Evolutionary conservation across 2,888 invertebrate genomes (phyloP).

Genomic region (Cartodere bifasciata): DNA sequence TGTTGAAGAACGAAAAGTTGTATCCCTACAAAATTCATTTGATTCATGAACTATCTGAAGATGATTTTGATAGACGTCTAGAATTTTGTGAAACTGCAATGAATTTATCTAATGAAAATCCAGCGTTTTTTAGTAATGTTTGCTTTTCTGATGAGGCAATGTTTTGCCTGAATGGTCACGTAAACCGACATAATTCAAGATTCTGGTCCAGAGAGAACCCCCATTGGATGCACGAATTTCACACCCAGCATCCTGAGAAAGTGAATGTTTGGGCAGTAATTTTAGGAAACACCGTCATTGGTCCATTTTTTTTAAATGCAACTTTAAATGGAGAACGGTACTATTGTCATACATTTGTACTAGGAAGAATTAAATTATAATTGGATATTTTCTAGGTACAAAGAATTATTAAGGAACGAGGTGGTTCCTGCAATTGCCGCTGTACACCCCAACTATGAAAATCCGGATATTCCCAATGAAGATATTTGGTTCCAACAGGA

Average conservation of each 20-base stretch:
- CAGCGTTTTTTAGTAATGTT: constrained; percentile 1
- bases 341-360: too few species aligned
- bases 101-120: constrained; percentile 5
- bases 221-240: constrained; percentile 7
- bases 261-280: constrained; percentile 7
- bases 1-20: constrained; percentile 7
- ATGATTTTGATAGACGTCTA: constrained; percentile 6
- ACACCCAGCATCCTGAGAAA: constrained; percentile 6
- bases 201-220: constrained; percentile 7
- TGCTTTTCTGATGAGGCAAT: constrained; percentile 9
- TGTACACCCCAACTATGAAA: constrained; percentile 2
- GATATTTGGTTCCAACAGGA: constrained; percentile 13
- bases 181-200: constrained; percentile 7
- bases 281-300: constrained; percentile 5
- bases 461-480: constrained; percentile 3
- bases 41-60: constrained; percentile 4
- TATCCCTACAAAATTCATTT: constrained; percentile 6
- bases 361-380: too few species aligned
- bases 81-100: constrained; percentile 8
- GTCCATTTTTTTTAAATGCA: constrained; percentile 7
- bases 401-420: too few species aligned
- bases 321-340: constrained; percentile 7
- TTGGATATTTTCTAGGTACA: too few species aligned
- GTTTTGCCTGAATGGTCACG: constrained; percentile 5
- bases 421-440: background rate